Evolutionary conservation across 1,140 invertebrate genomes (phyloP), one percentile per base, ranked within the genome.

Genomic region (Chrysomallon squamiferum): DNA sequence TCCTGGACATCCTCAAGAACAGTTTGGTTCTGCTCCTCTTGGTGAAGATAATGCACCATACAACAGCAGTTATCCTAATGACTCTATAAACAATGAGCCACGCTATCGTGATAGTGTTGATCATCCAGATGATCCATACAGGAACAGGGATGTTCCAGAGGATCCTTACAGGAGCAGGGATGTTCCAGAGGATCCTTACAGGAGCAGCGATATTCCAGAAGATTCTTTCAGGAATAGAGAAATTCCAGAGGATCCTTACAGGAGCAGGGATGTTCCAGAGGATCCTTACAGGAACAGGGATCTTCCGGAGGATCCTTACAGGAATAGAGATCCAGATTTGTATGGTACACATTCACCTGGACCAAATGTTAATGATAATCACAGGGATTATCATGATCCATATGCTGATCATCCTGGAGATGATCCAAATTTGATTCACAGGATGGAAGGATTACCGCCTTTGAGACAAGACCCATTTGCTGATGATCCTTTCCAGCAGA

Each of bases 351-450:
- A 38, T 4, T 54, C 50, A 7, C 22, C 29, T 0, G 59, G 45
- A 47, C 68, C 59, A 27, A 27, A 54, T 2, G 52, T 60, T 33
- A 41, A 45, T n/a, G 62, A 57, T 4, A 22, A 59, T 30, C 49
- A 54, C 54, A 29, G 60, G 69, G 11, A 33, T 43, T 18, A 50
- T 54, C 35, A 57, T 63, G 54, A 54, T 30, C 50, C 50, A 15
- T 54, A 76, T 73, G 78, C 79, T 15, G 88, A 86, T 78, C 63
- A 76, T 74, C 59, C 75, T 66, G 27, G 79, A 58, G 67, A 52
- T 29, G 65, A 72, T 52, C 60, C 50, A 32, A 84, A 60, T 71
- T 73, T 54, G 62, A 79, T 59, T n/a, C 62, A 32, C 35, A 41
- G 54, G 30, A 33, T 58, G 25, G 76, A 81, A 58, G 82, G 79